phyloP scores from a whole-genome alignment of 92 coral and sea anemone species.

The Actinernus sp. region DNA sequence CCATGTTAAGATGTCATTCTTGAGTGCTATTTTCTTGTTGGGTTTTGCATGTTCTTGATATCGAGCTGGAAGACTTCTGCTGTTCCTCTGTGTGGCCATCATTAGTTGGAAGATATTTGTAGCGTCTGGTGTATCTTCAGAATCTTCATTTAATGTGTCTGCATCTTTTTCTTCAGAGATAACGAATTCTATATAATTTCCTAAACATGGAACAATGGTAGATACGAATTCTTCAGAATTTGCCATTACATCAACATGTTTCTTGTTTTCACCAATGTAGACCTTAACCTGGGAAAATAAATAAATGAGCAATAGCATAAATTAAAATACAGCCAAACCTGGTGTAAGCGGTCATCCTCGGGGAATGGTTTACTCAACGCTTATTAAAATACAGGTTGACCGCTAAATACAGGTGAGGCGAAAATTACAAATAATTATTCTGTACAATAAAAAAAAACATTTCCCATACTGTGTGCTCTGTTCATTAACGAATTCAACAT shows the following conservation, averaged over 20 bases:
- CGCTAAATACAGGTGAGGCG: neutral
- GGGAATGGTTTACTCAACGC: neutral
- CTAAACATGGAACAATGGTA: conserved; percentile 25
- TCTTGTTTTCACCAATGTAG: conserved; percentile 29
- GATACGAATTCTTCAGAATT: conserved; percentile 26
- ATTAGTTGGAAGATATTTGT: conserved; percentile 22
- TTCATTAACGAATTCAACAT: too few species aligned
- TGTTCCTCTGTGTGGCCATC: conserved; percentile 39
- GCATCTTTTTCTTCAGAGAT: conserved; percentile 24
- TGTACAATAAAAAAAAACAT: neutral
- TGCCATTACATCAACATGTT: conserved; percentile 21
- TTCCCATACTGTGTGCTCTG: neutral
- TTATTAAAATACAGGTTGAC: neutral
- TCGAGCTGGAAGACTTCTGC: conserved; percentile 13
- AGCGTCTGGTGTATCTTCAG: neutral
- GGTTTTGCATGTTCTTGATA: conserved; percentile 24
- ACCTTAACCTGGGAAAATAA: conserved; percentile 21
- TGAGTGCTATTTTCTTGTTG: conserved; percentile 36
- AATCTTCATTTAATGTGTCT: neutral
- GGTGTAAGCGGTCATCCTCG: conserved; percentile 1
- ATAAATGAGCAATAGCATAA: neutral
- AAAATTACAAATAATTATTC: neutral
- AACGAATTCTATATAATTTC: conserved; percentile 21
- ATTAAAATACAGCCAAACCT: neutral
- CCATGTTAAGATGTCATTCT: conserved; percentile 65